Base-by-base conservation (phyloP, 2,113 vertebrate genomes). In the Misgurnus mizolepis region DNA sequence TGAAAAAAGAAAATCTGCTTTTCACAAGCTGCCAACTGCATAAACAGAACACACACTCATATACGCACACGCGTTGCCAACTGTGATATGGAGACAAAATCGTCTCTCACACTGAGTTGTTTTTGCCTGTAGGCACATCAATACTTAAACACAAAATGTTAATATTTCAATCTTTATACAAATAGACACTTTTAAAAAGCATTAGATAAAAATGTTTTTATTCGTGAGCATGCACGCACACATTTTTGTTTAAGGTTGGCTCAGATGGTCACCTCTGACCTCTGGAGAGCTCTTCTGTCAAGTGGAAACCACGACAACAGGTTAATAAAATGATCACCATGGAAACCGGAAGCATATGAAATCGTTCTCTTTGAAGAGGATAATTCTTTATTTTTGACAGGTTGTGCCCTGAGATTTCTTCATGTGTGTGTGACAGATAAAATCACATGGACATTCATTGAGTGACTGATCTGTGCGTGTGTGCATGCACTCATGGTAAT, bases 311-410 rank as follows among this genome's bases (percentile, higher is more conserved):
- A 55, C 64, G 4, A 60, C 70, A 80, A 83, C 77, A 84, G 79
- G 75, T 78, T 77, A 45, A 78, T 39, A 67, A 71, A 84, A 81
- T 49, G 75, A 78, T 84, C 79, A 61, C 83, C 74, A 81, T 84
- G 83, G 83, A 81, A 81, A 81, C 83, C 61, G 78, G 74, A 74
- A 68, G 17, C 55, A 56, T 41, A 69, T 39, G 12, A 78, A 61
- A 50, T 47, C 22, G 50, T 49, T 72, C 11, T 15, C 40, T 78
- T 84, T 56, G 34, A 41, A 9, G 22, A 74, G 43, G 79, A 67
- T 74, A 81, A 80, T 77, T 84, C 67, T 65, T 17, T 47, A 47
- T 77, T 78, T 75, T 50, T 40, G 65, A 66, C 34, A 80, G 67
- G 66, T 61, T 11, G 67, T 53, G 69, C 67, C 53, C 55, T 67